phyloP scores from a whole-genome alignment of 2,797 vertebrate genomes.

The Amblyopsis hoosieri region DNA sequence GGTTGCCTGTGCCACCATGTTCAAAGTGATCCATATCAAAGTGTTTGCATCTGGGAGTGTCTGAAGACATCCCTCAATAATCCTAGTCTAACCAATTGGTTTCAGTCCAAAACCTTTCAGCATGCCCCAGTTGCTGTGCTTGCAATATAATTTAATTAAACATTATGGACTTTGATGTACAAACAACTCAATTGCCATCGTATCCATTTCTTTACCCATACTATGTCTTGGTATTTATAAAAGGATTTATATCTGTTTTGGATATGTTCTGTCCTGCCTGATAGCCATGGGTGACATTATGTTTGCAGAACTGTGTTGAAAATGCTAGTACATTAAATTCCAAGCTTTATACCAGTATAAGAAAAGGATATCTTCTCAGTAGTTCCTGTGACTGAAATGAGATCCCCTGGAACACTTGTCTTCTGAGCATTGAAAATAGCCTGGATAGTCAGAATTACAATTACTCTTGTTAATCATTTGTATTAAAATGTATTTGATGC shows the following conservation, averaged over 20 bases:
- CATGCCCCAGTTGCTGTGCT: constrained; percentile 15
- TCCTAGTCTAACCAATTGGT: constrained; percentile 31
- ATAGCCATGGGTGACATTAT: not conserved
- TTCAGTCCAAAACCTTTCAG: constrained; percentile 41
- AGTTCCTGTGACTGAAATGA: constrained; percentile 78
- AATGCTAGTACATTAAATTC: not conserved
- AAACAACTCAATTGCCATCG: constrained; percentile 2
- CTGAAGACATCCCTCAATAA: constrained; percentile 24
- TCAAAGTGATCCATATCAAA: constrained; percentile 60
- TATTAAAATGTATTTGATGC: not conserved
- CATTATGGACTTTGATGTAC: constrained; percentile 34
- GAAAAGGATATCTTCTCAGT: constrained; percentile 87
- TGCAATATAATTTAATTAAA: constrained; percentile 32
- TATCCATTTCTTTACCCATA: constrained; percentile 17
- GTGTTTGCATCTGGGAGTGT: constrained; percentile 36
- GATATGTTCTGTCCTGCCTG: constrained; percentile 7
- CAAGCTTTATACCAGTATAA: not conserved
- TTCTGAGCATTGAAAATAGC: constrained; percentile 82
- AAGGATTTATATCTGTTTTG: constrained; percentile 14
- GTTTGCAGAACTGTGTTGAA: not conserved
- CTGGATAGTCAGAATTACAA: constrained; percentile 48
- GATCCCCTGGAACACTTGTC: constrained; percentile 81
- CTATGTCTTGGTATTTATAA: constrained; percentile 27
- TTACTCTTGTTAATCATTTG: not conserved
- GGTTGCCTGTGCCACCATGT: constrained; percentile 15